These are phyloP conservation scores for Coelopa pilipes DNA, from an alignment of 2,888 invertebrate genomes.

Conservation along the genomic window DNA sequence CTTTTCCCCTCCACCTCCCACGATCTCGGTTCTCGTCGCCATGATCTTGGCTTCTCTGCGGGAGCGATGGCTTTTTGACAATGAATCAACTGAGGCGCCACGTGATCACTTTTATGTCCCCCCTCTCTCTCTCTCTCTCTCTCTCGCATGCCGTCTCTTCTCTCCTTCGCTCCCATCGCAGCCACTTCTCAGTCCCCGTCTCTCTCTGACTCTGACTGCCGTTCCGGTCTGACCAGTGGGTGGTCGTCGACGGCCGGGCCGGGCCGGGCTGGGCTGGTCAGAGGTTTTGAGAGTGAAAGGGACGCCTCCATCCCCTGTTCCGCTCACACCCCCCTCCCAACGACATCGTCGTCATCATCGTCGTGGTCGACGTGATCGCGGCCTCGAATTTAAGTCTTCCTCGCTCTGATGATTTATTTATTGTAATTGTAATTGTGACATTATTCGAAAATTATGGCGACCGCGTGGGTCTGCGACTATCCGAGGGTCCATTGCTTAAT, in stretches of 20 bases:
- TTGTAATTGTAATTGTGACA: slow-evolving; percentile 50
- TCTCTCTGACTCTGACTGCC: neutral
- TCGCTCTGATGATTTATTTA: slow-evolving; percentile 45
- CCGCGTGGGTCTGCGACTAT: neutral
- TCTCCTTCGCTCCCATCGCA: no score
- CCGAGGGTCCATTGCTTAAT: no score
- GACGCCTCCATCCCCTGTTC: neutral
- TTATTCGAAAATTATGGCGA: slow-evolving; percentile 47
- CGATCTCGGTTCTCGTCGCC: neutral
- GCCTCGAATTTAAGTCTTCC: slow-evolving; percentile 25
- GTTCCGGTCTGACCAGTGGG: neutral
- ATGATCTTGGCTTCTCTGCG: slow-evolving; percentile 16
- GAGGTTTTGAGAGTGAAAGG: neutral
- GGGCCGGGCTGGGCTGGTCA: no score
- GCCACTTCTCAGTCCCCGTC: no score
- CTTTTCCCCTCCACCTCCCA: no score
- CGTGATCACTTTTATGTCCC: slow-evolving; percentile 14
- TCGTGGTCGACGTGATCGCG: neutral
- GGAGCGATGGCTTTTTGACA: slow-evolving; percentile 12
- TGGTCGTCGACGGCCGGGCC: neutral
- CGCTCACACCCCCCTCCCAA: neutral
- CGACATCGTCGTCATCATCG: neutral
- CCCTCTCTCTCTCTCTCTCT: no score
- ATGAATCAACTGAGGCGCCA: slow-evolving; percentile 19
- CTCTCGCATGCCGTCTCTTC: no score